Evolutionary conservation across 2,888 invertebrate species (phyloP), one percentile per base, ranked within the genome.

Genomic region (Lepas anatifera): DNA sequence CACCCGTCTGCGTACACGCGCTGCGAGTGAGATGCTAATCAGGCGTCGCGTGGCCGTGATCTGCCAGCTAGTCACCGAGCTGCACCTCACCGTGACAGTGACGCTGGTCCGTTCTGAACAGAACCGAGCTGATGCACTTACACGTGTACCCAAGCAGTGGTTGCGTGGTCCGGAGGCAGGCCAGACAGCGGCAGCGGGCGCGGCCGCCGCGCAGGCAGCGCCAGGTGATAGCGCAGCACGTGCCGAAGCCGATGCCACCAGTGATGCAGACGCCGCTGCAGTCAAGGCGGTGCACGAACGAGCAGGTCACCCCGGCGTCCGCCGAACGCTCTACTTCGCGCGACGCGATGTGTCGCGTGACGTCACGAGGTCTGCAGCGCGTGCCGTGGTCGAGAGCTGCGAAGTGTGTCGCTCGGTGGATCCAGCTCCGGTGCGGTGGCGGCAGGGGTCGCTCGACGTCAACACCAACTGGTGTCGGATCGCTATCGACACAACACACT

Each of bases 101-200:
- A 29, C 13, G 0, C 37, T 64, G 18, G 68, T 71, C 29, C 22
- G 35, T 18, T 69, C 50, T 8, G 52, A n/a, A 3, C 67, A 25
- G 13, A 66, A 69, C 29, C 66, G 22, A n/a, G 71, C 69, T 16
- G 71, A 69, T 35, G 41, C 39, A 27, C 35, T 71, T 27, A 71
- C 67, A 7, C 69, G 69, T 8, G 66, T 69, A 2, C 69, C 41
- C 8, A 43, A 35, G 63, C 37, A 66, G 25, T 71, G 71, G 69
- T 64, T 70, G 66, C 46, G 10, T 25, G 48, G 8, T 10, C 10
- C 11, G 16, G 46, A 18, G 16, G n/a, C 25, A 2, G 48, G n/a
- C 25, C 6, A 18, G 4, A n/a, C 8, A 2, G 48, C 25, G 6
- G 48, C 25, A 10, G 48, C 50, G 7, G n/a, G n/a, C n/a, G n/a